Evolutionary conservation across 2,113 vertebrate genomes (phyloP).

Genomic region (Diphyllodes magnificus): DNA sequence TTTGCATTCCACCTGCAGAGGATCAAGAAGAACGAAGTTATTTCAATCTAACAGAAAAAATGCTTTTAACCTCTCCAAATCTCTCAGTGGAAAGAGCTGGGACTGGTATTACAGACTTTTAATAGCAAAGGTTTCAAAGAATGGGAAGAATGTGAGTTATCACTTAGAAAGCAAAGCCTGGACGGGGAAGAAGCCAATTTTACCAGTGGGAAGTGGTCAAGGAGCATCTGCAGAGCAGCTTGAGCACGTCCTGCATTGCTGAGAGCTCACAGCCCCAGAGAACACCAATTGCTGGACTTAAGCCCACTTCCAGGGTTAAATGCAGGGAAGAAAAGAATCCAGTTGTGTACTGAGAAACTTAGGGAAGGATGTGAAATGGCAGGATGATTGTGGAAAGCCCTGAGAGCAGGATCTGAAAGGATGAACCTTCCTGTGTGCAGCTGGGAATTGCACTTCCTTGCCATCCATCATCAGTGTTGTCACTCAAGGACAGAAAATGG

Average conservation of each 20-base stretch:
- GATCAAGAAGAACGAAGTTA: not conserved
- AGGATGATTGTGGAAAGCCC: not conserved
- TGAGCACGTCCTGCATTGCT: not conserved
- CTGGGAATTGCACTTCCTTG: not conserved
- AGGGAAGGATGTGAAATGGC: not conserved
- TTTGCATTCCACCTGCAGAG: slow-evolving; percentile 89
- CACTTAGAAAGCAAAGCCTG: not conserved
- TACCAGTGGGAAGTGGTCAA: not conserved
- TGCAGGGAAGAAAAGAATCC: not conserved
- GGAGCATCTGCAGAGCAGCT: not conserved
- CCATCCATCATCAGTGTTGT: not conserved
- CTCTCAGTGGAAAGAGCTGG: not conserved
- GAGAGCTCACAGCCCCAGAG: not conserved
- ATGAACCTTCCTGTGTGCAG: not conserved
- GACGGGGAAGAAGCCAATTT: slow-evolving; percentile 5
- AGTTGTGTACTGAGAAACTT: not conserved
- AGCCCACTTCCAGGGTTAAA: not conserved
- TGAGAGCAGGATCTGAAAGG: not conserved
- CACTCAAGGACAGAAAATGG: not conserved
- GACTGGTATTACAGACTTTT: not conserved
- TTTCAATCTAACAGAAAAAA: not conserved
- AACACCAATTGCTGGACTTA: not conserved
- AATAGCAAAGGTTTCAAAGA: not conserved
- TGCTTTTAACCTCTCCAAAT: not conserved
- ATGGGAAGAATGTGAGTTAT: not conserved